Evolutionary conservation across 1,140 invertebrate species (phyloP), one percentile per base, ranked within the genome.

Genomic region (Plutomurus gul): DNA sequence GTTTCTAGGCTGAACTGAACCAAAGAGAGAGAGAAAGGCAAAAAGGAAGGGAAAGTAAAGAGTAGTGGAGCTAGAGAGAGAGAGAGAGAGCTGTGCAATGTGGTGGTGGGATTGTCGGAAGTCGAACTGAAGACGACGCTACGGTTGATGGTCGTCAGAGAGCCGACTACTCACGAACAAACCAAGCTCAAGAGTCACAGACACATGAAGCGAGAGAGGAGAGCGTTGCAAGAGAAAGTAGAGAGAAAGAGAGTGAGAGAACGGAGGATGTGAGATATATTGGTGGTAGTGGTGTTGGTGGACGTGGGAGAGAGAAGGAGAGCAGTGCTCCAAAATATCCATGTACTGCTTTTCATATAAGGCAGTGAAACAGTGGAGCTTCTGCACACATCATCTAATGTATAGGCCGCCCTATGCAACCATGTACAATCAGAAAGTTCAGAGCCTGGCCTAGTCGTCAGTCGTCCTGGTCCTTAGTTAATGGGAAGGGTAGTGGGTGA

Each of bases 141-240:
- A 65, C 56, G 56, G 56, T 65, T 65, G 56, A 65, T 65, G 27
- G 25, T 65, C 56, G 56, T 65, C n/a, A n/a, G 56, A 43, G 39
- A 65, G 56, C 56, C 56, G 56, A 65, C 56, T 65, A 30, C 27
- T 33, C 56, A 65, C 56, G 56, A 65, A 65, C 56, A 16, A 65
- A 65, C 56, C 13, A n/a, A 65, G 56, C 56, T 65, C 56, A 65
- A 65, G 56, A 65, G 56, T 65, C 56, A 65, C 56, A 33, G 56
- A 65, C 27, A 36, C 25, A 33, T 11, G 18, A 30, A 16, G 16
- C 47, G 13, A 4, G 11, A 65, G 56, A 65, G 56, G 13, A 65
- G 56, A 13, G 30, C 22, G 16, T 30, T 60, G 27, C 51, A n/a
- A n/a, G n/a, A n/a, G n/a, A n/a, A n/a, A n/a, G n/a, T n/a, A n/a